Evolutionary conservation across 2,888 invertebrate species (phyloP).

Genomic region (Strigamia crassipes): DNA sequence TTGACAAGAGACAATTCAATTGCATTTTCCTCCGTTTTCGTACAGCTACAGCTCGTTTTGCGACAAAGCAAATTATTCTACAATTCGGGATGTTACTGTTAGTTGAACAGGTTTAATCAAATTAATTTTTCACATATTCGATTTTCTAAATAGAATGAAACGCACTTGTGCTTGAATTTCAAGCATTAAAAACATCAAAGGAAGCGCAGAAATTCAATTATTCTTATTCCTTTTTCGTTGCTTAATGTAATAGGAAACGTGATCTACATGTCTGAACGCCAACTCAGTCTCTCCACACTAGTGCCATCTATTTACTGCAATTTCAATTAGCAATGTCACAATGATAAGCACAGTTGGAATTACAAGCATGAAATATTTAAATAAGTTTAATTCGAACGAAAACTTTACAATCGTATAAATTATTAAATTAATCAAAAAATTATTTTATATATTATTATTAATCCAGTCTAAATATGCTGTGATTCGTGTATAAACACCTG

Average conservation of each 20-base stretch:
- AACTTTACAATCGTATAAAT: background rate
- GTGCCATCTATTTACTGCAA: background rate
- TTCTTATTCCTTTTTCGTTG: slow-evolving; percentile 8
- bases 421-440: background rate
- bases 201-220: background rate
- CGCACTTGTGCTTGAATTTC: slow-evolving; percentile 14
- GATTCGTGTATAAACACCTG: slow-evolving; percentile 49
- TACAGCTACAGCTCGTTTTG: background rate
- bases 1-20: too few species aligned
- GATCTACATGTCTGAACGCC: background rate
- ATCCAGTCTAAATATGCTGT: slow-evolving; percentile 49
- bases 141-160: slow-evolving; percentile 18
- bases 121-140: slow-evolving; percentile 6
- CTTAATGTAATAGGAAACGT: background rate
- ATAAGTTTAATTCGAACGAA: too few species aligned
- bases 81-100: background rate
- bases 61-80: background rate
- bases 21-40: background rate
- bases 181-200: slow-evolving; percentile 4
- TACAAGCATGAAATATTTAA: too few species aligned
- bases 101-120: background rate
- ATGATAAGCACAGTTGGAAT: background rate
- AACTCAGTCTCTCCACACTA: background rate
- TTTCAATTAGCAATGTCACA: background rate
- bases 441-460: background rate